Percentiles rank a stretch among this genome's conserved stretches.
Conservation (phyloP, 2,113 vertebrate species). For the Monarcha castaneiventris region DNA sequence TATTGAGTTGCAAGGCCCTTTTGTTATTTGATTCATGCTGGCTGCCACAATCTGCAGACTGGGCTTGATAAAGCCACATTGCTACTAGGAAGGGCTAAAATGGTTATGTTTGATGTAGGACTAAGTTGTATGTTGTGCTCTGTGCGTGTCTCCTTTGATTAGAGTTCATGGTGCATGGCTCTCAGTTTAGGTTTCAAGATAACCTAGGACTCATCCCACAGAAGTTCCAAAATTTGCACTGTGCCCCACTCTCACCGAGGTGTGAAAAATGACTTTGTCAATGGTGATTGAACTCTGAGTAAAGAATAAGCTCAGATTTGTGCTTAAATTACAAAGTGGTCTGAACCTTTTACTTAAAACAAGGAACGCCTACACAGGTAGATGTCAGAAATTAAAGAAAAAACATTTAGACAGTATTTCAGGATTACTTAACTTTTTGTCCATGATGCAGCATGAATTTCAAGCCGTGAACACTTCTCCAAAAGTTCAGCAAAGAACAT, state of each 20-base stretch:
- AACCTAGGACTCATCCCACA: fast-evolving
- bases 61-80: not conserved
- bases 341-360: not conserved
- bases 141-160: fast-evolving
- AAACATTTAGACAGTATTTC: not conserved
- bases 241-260: fast-evolving
- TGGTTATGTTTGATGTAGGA: fast-evolving
- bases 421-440: not conserved
- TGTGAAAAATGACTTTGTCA: not conserved
- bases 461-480: not conserved
- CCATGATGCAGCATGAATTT: fast-evolving
- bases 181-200: not conserved
- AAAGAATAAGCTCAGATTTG: not conserved
- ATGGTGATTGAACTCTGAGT: not conserved
- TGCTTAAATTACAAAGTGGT: not conserved
- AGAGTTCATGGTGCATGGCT: not conserved
- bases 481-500: not conserved
- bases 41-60: not conserved
- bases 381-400: not conserved
- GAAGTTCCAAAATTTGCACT: not conserved
- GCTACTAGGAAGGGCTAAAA: not conserved
- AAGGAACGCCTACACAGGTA: not conserved
- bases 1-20: not conserved
- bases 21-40: not conserved
- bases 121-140: not conserved